Base-by-base conservation (phyloP, 2,797 vertebrate genomes). In the Enteromius viviparus region DNA sequence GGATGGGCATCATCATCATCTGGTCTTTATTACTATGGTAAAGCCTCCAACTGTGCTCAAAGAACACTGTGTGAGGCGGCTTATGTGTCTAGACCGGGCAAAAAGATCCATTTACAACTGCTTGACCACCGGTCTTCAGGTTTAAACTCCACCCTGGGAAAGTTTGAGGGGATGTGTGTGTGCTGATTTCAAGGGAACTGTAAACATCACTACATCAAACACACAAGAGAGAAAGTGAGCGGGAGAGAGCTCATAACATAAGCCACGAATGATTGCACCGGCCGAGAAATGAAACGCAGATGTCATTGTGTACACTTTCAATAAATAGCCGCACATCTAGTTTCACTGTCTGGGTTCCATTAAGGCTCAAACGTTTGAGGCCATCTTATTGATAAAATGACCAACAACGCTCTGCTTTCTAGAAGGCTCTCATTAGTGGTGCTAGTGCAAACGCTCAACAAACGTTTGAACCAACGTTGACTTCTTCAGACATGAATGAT, bases 261-360 rank as follows among this genome's bases (percentile, higher is more conserved):
- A 88, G 85, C 72, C 74, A 81, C n/a, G 53, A 86, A 84, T 79
- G 84, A 86, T 72, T 87, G 84, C 78, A 79, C 66, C 83, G 76
- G 71, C 26, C 42, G 42, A 74, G 51, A 85, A 89, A 90, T 89
- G 85, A 88, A 87, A 88, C 58, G 77, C 89, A 90, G 89, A 90
- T 85, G 84, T 49, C 76, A 82, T 76, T 34, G 66, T 84, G 72
- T 53, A 68, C 34, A 17, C n/a, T 40, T 85, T 71, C 77, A 78
- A 60, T 85, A 76, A 76, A 42, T 68, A 78, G n/a, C 62, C 7
- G 66, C 76, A 58, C 32, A 66, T 66, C 45, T 64, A 34, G 65
- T 80, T 83, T 81, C 83, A 21, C 37, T 42, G 65, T 58, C 68
- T 45, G 65, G 66, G 53, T 53, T 51, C 58, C 66, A 76, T 72